Evolutionary conservation across 2,113 vertebrate genomes (phyloP).

Genomic region (Penelope pileata): DNA sequence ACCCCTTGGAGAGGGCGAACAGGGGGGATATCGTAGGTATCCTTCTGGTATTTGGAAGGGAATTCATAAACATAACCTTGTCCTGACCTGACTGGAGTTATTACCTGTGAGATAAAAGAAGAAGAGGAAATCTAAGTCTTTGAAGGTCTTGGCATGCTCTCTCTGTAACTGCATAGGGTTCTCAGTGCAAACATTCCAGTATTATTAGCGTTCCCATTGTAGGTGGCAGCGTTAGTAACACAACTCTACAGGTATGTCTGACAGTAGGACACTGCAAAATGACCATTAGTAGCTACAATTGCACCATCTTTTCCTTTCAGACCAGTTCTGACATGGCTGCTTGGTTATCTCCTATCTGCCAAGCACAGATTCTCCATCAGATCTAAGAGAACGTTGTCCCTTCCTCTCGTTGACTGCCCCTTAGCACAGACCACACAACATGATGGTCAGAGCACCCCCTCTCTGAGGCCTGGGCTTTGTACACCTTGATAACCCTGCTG

Average conservation of each 20-base stretch:
- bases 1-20: constrained; percentile 87
- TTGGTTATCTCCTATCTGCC: background rate
- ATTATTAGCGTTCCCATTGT: background rate
- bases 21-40: constrained; percentile 91
- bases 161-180: background rate
- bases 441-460: background rate
- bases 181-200: background rate
- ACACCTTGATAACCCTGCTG: background rate
- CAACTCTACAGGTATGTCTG: background rate
- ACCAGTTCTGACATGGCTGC: background rate
- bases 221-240: background rate
- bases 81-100: constrained; percentile 89
- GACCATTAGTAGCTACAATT: background rate
- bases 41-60: constrained; percentile 84
- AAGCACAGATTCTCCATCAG: background rate
- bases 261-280: background rate
- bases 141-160: background rate
- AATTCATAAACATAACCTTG: constrained; percentile 88
- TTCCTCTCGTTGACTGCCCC: background rate
- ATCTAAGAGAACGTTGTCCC: background rate
- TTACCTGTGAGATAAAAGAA: constrained; percentile 82
- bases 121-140: background rate
- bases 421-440: background rate
- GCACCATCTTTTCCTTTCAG: background rate
- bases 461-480: background rate